Conservation (phyloP, 2,888 invertebrate species). For the Torymus tubicola region DNA sequence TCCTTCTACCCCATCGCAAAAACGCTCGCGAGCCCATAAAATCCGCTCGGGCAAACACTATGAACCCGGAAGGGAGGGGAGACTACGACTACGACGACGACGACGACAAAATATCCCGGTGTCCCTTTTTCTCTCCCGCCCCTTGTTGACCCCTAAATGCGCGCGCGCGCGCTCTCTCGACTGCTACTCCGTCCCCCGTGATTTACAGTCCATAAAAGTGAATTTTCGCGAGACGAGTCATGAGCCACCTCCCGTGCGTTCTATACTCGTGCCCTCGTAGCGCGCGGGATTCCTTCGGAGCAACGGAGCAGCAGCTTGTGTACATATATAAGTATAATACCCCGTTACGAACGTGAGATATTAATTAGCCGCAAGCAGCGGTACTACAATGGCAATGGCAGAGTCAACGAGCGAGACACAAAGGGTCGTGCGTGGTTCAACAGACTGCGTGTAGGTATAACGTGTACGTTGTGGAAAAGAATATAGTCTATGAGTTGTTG, state of each 20-base stretch:
- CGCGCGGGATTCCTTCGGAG: slow-evolving; percentile 11
- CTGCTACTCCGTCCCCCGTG: slow-evolving; percentile 8
- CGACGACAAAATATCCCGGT: slow-evolving; percentile 49
- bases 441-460: too few species aligned
- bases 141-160: slow-evolving; percentile 2
- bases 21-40: slow-evolving; percentile 7
- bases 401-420: slow-evolving; percentile 36
- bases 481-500: too few species aligned
- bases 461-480: too few species aligned
- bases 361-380: slow-evolving; percentile 54
- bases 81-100: too few species aligned
- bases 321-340: too few species aligned
- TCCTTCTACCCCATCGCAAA: slow-evolving; percentile 13
- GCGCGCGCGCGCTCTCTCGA: slow-evolving; percentile 9
- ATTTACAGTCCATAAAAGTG: slow-evolving; percentile 58
- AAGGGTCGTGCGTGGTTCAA: slow-evolving; percentile 9
- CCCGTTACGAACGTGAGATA: slow-evolving; percentile 57
- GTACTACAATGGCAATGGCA: slow-evolving; percentile 25
- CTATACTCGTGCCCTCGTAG: slow-evolving; percentile 1
- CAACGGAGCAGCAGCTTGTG: too few species aligned
- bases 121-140: slow-evolving; percentile 15
- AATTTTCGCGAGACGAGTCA: slow-evolving; percentile 41
- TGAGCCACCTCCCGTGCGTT: slow-evolving; percentile 1
- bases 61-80: slow-evolving; percentile 51
- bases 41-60: slow-evolving; percentile 10